Conservation (phyloP, 2,888 invertebrate species). For the Xestia ashworthii region DNA sequence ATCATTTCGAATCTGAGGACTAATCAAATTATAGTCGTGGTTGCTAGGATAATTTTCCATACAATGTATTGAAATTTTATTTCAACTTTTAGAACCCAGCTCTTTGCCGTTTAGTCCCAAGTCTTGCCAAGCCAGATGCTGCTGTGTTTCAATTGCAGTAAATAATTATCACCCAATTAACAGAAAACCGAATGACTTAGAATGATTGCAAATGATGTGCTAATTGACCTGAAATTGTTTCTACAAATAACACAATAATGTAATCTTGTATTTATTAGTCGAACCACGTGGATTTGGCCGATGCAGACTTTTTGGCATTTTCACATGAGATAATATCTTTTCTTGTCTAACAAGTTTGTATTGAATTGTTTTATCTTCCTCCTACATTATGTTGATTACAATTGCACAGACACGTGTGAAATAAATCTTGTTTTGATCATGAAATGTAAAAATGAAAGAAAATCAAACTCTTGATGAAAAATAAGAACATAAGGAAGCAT, state of each 20-base stretch:
- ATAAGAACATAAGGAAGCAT: background rate
- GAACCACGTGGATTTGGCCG: slow-evolving; percentile 29
- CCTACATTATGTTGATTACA: background rate
- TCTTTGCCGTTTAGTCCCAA: background rate
- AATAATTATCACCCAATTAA: slow-evolving; percentile 18
- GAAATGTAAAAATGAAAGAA: background rate
- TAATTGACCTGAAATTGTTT: slow-evolving; percentile 22
- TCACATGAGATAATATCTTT: slow-evolving; percentile 15
- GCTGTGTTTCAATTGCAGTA: background rate
- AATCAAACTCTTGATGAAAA: background rate
- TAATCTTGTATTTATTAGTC: background rate
- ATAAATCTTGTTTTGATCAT: background rate
- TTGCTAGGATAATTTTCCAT: background rate
- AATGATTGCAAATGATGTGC: slow-evolving; percentile 10
- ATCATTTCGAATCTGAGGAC: slow-evolving; percentile 7
- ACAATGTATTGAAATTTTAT: background rate
- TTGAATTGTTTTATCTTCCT: slow-evolving; percentile 14
- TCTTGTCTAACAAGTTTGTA: slow-evolving; percentile 7
- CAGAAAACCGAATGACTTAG: slow-evolving; percentile 1
- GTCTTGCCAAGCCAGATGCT: slow-evolving; percentile 12
- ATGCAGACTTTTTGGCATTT: background rate
- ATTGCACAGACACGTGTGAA: background rate
- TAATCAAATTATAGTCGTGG: slow-evolving; percentile 3
- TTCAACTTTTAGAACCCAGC: background rate
- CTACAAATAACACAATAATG: slow-evolving; percentile 28